These are phyloP conservation scores for Drosophila hamatofila DNA, from an alignment of 2,888 invertebrate species.

Conservation along the genomic window DNA sequence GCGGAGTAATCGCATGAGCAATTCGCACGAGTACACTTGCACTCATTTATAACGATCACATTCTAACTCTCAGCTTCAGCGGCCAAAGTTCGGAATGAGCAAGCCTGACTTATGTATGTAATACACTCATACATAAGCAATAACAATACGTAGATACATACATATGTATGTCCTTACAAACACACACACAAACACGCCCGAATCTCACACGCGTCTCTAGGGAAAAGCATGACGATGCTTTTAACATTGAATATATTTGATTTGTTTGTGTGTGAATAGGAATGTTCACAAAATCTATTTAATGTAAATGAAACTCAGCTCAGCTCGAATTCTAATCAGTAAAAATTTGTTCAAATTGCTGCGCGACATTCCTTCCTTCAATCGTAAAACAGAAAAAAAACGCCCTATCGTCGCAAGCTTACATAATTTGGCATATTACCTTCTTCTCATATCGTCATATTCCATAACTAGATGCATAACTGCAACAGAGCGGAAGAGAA, in stretches of 20 bases:
- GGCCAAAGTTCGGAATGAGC: conserved; percentile 14
- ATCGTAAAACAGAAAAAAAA: background rate
- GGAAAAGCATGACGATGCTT: background rate
- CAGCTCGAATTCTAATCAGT: conserved; percentile 36
- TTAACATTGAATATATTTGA: conserved; percentile 47
- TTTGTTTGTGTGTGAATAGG: background rate
- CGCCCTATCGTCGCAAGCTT: background rate
- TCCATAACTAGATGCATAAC: background rate
- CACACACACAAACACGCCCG: background rate
- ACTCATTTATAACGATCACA: conserved; percentile 32
- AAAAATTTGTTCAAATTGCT: conserved; percentile 6
- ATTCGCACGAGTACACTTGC: conserved; percentile 32
- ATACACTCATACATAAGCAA: background rate
- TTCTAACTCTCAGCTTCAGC: conserved; percentile 26
- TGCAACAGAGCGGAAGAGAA: background rate
- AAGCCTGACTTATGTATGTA: background rate
- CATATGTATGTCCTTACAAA: background rate
- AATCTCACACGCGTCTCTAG: background rate
- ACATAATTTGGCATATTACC: background rate
- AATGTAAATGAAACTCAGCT: conserved; percentile 16
- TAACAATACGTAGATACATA: background rate
- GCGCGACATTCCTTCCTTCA: conserved; percentile 3
- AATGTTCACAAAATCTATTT: background rate
- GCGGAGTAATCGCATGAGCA: conserved; percentile 39
- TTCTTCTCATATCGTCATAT: background rate